Evolutionary conservation across 2,888 invertebrate species (phyloP).

Genomic region (Drosophila paucipuncta): DNA sequence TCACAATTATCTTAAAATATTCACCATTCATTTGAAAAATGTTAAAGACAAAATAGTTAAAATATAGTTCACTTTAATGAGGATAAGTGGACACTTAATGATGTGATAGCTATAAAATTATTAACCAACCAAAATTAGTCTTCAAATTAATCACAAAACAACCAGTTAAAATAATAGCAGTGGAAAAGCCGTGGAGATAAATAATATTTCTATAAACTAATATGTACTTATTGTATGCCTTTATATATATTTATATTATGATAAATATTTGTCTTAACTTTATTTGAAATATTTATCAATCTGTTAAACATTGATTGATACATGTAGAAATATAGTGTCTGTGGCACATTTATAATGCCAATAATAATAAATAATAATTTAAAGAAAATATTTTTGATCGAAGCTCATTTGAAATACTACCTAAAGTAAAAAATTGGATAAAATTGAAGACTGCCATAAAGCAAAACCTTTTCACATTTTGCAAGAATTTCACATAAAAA

Average conservation of each 20-base stretch:
- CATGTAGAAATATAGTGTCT: background rate
- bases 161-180: background rate
- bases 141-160: too few relatives aligned
- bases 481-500: background rate
- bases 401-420: background rate
- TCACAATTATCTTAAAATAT: background rate
- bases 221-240: too few relatives aligned
- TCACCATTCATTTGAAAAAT: too few relatives aligned
- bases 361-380: background rate
- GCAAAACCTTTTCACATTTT: background rate
- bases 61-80: background rate
- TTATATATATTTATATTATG: background rate
- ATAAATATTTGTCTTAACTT: background rate
- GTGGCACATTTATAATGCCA: too few relatives aligned
- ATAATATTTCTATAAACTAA: background rate
- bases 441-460: background rate
- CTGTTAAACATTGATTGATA: background rate
- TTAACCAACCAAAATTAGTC: too few relatives aligned
- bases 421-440: background rate
- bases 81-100: rapidly evolving
- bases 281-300: background rate
- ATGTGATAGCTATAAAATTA: background rate
- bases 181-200: too few relatives aligned
- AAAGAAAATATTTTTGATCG: background rate
- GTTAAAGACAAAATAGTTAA: background rate